phyloP scores from a whole-genome alignment of 2,888 invertebrate species.

The Hydriomena furcata region DNA sequence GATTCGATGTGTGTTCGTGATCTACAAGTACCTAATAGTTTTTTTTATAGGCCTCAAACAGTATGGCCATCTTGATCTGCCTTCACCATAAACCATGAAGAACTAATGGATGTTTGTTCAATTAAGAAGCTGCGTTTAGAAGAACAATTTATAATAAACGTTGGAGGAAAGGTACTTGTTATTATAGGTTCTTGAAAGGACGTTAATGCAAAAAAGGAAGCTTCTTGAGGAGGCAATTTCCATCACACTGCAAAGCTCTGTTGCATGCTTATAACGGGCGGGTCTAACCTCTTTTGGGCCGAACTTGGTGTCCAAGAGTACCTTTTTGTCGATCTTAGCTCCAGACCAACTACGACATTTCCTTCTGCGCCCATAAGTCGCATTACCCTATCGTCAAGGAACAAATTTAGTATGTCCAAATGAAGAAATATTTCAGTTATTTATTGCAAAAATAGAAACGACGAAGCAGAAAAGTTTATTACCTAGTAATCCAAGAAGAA shows the following conservation, averaged over 20 bases:
- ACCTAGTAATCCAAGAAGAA: neutral
- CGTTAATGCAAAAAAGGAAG: too few relatives aligned
- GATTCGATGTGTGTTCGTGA: too few relatives aligned
- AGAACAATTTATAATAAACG: too few relatives aligned
- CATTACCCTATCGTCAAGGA: slow-evolving; percentile 56
- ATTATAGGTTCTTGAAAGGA: too few relatives aligned
- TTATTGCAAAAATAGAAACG: neutral
- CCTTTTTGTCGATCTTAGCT: slow-evolving; percentile 89
- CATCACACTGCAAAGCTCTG: neutral
- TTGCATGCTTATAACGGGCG: slow-evolving; percentile 57
- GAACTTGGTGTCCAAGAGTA: slow-evolving; percentile 77
- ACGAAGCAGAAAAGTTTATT: neutral
- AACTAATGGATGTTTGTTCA: too few relatives aligned
- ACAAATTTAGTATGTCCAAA: slow-evolving; percentile 5
- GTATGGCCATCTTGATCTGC: too few relatives aligned
- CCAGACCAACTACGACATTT: slow-evolving; percentile 21
- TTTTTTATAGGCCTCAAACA: too few relatives aligned
- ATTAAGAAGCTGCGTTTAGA: too few relatives aligned
- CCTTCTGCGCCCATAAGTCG: slow-evolving; percentile 78
- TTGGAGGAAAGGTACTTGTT: too few relatives aligned
- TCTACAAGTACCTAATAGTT: too few relatives aligned
- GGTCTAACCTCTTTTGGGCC: slow-evolving; percentile 82
- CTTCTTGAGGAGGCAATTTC: too few relatives aligned
- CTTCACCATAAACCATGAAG: too few relatives aligned
- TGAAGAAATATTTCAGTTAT: neutral